Percentiles rank a stretch among this genome's conserved stretches.
Conservation (phyloP, 64 coral and sea anemone genomes). For the Porites australiensis region DNA sequence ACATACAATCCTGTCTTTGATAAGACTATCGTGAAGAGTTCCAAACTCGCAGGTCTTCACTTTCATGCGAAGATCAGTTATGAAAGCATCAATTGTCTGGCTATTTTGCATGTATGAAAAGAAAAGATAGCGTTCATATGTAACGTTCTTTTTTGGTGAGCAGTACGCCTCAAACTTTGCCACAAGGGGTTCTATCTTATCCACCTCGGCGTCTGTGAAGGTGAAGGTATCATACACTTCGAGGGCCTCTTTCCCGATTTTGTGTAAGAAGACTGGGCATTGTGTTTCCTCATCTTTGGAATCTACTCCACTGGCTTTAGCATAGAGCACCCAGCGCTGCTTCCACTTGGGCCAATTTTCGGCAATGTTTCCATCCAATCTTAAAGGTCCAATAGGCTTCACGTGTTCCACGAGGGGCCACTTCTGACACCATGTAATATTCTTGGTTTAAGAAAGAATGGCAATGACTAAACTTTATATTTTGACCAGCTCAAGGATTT, state of each 20-base stretch:
- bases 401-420: conserved; percentile 64
- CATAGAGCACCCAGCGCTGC: conserved; percentile 76
- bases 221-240: conserved; percentile 82
- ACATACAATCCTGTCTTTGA: conserved; percentile 79
- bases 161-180: conserved; percentile 75
- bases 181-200: conserved; percentile 59
- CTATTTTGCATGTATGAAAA: conserved; percentile 69
- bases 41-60: conserved; percentile 78
- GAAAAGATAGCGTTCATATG: conserved; percentile 79
- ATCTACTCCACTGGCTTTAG: conserved; percentile 59
- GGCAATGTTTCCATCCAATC: conserved; percentile 73
- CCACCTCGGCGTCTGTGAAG: conserved; percentile 33
- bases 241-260: conserved; percentile 71
- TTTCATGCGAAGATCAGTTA: conserved; percentile 55
- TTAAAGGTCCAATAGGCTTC: conserved; percentile 73
- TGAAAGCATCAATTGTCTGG: conserved; percentile 58
- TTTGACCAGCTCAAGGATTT: no score
- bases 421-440: conserved; percentile 80
- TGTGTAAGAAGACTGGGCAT: conserved; percentile 77
- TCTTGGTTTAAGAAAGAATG: no score
- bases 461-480: no score
- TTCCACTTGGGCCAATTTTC: conserved; percentile 80
- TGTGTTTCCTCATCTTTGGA: conserved; percentile 63
- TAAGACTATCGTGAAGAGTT: conserved; percentile 68
- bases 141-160: conserved; percentile 77